phyloP scores from a whole-genome alignment of 1,140 invertebrate genomes.

The Camponotus pennsylvanicus region DNA sequence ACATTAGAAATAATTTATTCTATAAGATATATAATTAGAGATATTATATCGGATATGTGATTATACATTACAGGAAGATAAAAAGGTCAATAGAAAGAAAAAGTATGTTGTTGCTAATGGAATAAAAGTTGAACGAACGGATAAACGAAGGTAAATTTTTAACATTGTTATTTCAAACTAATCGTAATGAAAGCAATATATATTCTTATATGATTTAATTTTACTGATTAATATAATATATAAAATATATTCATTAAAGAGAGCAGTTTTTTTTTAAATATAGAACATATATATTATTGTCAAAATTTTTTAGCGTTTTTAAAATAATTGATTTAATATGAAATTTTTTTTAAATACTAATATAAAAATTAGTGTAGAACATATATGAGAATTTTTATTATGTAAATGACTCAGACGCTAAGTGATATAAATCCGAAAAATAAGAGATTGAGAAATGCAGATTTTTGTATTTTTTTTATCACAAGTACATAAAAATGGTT shows the following conservation, averaged over 20 bases:
- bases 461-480: no score
- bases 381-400: not conserved
- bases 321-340: not conserved
- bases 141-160: conserved; percentile 41
- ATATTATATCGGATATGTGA: not conserved
- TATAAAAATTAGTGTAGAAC: not conserved
- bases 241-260: no score
- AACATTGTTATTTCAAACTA: not conserved
- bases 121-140: not conserved
- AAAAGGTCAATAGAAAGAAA: conserved; percentile 58
- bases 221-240: not conserved
- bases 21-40: not conserved
- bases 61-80: conserved; percentile 63
- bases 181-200: not conserved
- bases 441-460: no score
- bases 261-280: not conserved
- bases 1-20: not conserved
- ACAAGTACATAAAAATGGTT: no score
- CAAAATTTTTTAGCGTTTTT: not conserved
- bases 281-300: not conserved
- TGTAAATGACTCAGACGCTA: not conserved
- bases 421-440: no score
- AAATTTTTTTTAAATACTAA: not conserved
- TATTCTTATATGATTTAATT: not conserved
- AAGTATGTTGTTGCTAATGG: not conserved